Evolutionary conservation across 1,140 invertebrate genomes (phyloP).

Genomic region (Heliconius himera): DNA sequence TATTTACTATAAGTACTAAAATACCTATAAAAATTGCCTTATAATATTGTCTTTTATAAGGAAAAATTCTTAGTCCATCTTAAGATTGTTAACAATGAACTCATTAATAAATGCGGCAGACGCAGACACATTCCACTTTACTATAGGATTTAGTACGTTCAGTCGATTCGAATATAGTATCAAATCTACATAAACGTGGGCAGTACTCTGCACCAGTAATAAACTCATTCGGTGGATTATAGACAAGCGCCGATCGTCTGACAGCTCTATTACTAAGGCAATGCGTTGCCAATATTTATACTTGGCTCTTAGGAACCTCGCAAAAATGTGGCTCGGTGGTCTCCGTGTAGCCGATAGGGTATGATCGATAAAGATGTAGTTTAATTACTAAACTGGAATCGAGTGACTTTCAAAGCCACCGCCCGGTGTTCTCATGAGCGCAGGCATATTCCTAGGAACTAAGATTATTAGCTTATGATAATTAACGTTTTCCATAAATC

Average conservation of each 20-base stretch:
- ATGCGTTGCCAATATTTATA: slow-evolving; percentile 66
- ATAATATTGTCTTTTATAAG: slow-evolving; percentile 34
- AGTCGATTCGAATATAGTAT: slow-evolving; percentile 30
- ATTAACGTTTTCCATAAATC: slow-evolving; percentile 7
- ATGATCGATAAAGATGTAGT: slow-evolving; percentile 79
- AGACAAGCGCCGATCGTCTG: slow-evolving; percentile 62
- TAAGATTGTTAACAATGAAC: slow-evolving; percentile 34
- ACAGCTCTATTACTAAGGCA: slow-evolving; percentile 70
- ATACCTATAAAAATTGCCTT: slow-evolving; percentile 24
- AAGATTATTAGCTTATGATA: slow-evolving; percentile 20
- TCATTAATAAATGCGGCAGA: slow-evolving; percentile 36
- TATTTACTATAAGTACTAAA: slow-evolving; percentile 25
- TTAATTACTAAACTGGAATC: slow-evolving; percentile 78
- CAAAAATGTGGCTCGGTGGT: slow-evolving; percentile 66
- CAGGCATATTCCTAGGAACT: slow-evolving; percentile 32
- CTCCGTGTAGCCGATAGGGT: slow-evolving; percentile 59
- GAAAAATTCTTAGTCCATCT: slow-evolving; percentile 35
- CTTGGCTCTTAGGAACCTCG: slow-evolving; percentile 51
- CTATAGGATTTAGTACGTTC: slow-evolving; percentile 40
- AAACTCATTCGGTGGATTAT: slow-evolving; percentile 72
- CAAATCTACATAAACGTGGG: slow-evolving; percentile 56
- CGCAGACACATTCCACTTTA: slow-evolving; percentile 35
- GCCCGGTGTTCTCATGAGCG: slow-evolving; percentile 45
- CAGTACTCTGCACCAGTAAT: slow-evolving; percentile 53
- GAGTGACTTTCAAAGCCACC: slow-evolving; percentile 63